Evolutionary conservation across 2,113 vertebrate genomes (phyloP), one percentile per base, ranked within the genome.

Genomic region (Apus apus): DNA sequence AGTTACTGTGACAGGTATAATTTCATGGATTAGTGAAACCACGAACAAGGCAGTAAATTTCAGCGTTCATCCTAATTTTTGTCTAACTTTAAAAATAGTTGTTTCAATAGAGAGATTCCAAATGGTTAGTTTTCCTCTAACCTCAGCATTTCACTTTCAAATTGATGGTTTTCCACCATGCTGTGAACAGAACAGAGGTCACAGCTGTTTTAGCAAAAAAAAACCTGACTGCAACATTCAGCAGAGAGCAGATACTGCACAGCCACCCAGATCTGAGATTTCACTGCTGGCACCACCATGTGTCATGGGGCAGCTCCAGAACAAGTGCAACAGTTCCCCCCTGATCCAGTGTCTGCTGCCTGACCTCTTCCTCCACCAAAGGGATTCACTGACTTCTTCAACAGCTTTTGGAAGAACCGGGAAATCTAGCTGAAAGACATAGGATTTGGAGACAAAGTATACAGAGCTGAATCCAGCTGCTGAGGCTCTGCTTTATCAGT

Each of bases 1-100:
- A 95, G 95, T 97, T 97, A 97, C 95, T 97, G 93, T 97, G 96
- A 97, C 97, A 97, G 94, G 96, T 95, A 89, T 91, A 94, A 97
- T 97, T 97, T 97, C 94, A 97, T 54, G 95, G 96, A 92, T 97
- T 97, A 96, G 73, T 86, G 94, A 97, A 85, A 96, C 23, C 87
- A 73, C 51, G 1, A 73, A 82, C 23, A 50, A 76, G 40, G 88
- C 87, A 96, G 0, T 67, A 93, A 93, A 22, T 90, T 95, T 66
- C 78, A 78, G 10, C 4, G 26, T 61, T 85, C 57, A 32, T 30
- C 20, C 40, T 53, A 30, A 13, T 64, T 86, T 90, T 86, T 79
- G 20, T 23, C 60, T 57, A 78, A 72, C 45, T 95, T 87, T 48
- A 73, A 68, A 88, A 96, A 71, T 12, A 91, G 45, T 57, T 71